These are phyloP conservation scores for Micromys minutus DNA, from an alignment of 2,113 vertebrate genomes.

Conservation along the genomic window DNA sequence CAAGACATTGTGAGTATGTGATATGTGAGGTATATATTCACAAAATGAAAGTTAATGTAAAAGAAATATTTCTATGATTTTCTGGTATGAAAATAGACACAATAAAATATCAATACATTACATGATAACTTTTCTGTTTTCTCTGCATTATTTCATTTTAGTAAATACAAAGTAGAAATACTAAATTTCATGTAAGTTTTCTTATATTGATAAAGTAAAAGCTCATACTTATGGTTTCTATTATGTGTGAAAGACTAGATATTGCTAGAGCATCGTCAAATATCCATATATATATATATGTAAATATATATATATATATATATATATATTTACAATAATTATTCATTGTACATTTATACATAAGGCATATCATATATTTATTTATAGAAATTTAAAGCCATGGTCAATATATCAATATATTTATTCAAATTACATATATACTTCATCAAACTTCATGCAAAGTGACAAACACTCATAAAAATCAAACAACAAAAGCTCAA, in stretches of 20 bases:
- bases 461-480: not conserved
- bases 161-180: not conserved
- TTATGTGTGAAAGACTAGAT: not conserved
- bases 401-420: too few relatives aligned
- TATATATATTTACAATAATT: not conserved
- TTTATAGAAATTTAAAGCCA: not conserved
- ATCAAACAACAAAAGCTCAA: not conserved
- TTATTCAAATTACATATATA: too few relatives aligned
- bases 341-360: not conserved
- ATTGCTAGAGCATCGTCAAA: not conserved
- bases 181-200: not conserved
- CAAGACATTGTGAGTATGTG: not conserved
- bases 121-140: not conserved
- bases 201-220: not conserved
- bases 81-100: rapidly evolving
- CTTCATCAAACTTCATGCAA: not conserved
- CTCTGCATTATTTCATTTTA: not conserved
- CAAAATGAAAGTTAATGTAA: not conserved
- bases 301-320: not conserved
- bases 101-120: not conserved
- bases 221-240: not conserved
- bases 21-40: not conserved
- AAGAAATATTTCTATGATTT: not conserved
- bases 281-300: not conserved
- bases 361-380: too few relatives aligned